Conservation (phyloP, 2,888 invertebrate genomes). For the Argyresthia albistria region DNA sequence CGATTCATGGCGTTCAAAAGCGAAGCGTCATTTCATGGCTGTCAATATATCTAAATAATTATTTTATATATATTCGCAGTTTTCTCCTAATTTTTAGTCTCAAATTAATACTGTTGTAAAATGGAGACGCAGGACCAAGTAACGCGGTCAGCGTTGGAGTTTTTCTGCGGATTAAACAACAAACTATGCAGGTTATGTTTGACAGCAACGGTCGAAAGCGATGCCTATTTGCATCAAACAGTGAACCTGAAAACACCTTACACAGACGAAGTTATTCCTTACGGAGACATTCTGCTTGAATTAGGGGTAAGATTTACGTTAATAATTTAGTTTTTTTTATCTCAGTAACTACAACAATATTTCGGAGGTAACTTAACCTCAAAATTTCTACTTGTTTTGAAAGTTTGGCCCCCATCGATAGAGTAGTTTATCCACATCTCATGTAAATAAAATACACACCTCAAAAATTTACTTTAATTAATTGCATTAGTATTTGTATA, state of each 20-base stretch:
- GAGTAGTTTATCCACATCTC: too few species aligned
- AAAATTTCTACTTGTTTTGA: background rate
- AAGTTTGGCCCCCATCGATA: background rate
- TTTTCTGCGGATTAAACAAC: constrained; percentile 29
- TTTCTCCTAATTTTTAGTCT: too few species aligned
- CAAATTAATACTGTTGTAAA: constrained; percentile 1
- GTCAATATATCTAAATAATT: too few species aligned
- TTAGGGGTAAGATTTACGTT: constrained; percentile 31
- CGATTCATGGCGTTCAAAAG: too few species aligned
- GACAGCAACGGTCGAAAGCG: constrained; percentile 18
- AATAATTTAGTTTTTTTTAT: background rate
- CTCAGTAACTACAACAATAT: background rate
- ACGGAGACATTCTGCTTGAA: constrained; percentile 32
- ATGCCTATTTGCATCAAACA: background rate
- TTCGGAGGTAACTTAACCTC: background rate
- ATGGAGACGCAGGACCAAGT: constrained; percentile 21
- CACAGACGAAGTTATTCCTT: constrained; percentile 29
- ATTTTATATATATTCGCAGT: too few species aligned
- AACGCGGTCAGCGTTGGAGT: constrained; percentile 28
- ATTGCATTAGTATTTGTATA: background rate
- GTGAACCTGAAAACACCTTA: constrained; percentile 24
- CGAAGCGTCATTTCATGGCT: too few species aligned
- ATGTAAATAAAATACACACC: too few species aligned
- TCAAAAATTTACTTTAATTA: too few species aligned
- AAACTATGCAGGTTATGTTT: constrained; percentile 58